A percentile compares a stretch with the other conserved stretches of the same genome.
Conservation (phyloP, 1,140 invertebrate genomes). For the Ceratina japonica region DNA sequence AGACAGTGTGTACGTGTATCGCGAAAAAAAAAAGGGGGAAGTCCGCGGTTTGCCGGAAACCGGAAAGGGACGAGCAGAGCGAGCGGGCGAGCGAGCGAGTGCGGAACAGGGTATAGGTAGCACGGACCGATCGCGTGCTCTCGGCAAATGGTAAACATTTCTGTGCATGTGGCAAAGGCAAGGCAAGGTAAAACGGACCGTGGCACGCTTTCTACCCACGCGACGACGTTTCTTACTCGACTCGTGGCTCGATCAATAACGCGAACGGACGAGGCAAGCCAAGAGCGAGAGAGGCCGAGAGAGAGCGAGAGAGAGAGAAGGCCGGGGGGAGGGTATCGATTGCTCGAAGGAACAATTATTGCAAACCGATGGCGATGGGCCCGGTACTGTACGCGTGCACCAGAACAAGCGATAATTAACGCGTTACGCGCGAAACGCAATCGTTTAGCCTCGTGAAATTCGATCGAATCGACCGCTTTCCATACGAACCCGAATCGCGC, state of each 20-base stretch:
- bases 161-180: slow-evolving; percentile 36
- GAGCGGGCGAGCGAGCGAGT: too few species aligned
- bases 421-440: slow-evolving; percentile 26
- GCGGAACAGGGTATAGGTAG: too few species aligned
- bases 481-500: too few species aligned
- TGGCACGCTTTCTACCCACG: slow-evolving; percentile 64
- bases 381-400: slow-evolving; percentile 17
- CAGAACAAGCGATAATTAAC: slow-evolving; percentile 37
- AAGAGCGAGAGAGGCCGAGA: neutral
- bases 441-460: slow-evolving; percentile 11
- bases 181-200: slow-evolving; percentile 17
- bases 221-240: slow-evolving; percentile 63
- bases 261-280: slow-evolving; percentile 24
- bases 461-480: slow-evolving; percentile 3
- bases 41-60: neutral
- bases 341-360: slow-evolving; percentile 62
- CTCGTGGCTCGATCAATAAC: slow-evolving; percentile 60
- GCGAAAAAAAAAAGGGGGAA: neutral
- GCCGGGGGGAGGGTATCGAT: slow-evolving; percentile 49
- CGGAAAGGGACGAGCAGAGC: neutral
- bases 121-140: neutral
- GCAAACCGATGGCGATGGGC: slow-evolving; percentile 46
- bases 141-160: slow-evolving; percentile 53
- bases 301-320: slow-evolving; percentile 9
- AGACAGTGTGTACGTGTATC: neutral